Evolutionary conservation across 2,888 invertebrate genomes (phyloP), one percentile per base, ranked within the genome.

Genomic region (Altica lythri): DNA sequence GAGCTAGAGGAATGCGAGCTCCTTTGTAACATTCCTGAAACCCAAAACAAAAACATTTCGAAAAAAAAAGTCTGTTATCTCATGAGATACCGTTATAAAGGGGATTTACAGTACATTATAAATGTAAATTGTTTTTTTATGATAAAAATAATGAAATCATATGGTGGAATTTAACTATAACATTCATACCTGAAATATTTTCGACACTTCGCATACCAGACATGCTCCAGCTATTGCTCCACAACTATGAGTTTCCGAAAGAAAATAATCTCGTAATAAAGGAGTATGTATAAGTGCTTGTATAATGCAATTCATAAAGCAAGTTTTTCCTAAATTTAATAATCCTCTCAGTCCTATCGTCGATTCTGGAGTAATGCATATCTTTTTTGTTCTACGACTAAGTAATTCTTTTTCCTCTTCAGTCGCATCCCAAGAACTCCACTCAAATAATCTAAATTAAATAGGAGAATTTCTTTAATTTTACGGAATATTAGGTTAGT

Each of bases 241-340:
- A 78, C 96, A 97, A 70, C 88, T 86, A 74, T 98, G 97, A 88
- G 88, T 86, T 76, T 97, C 95, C 30, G 93, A 89, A 64, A 99
- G 82, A 75, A 99, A 97, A 78, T 94, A 98, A 75, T 98, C 96
- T 59, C 97, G 81, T 48, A 99, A 79, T 29, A 97, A 79, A 1
- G 97, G 96, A 2, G 96, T 97, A 75, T 98, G 97, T 64, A 95
- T 94, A 64, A 99, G 77, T 1, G 95, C 92, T 81, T 95, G 94
- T 6, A 98, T 89, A 68, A 98, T 95, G 72, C 95, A 95, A 77
- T 96, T 98, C 94, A 99, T 95, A 75, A 96, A 99, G 78, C 98
- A 99, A 2, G 98, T 98, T 64, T 95, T 91, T 25, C 98, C 98
- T 60, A 99, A 81, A 78, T 99, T 99, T 69, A 96, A 88, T 51